Evolutionary conservation across 2,113 vertebrate genomes (phyloP).

Genomic region (Salvelinus fontinalis): DNA sequence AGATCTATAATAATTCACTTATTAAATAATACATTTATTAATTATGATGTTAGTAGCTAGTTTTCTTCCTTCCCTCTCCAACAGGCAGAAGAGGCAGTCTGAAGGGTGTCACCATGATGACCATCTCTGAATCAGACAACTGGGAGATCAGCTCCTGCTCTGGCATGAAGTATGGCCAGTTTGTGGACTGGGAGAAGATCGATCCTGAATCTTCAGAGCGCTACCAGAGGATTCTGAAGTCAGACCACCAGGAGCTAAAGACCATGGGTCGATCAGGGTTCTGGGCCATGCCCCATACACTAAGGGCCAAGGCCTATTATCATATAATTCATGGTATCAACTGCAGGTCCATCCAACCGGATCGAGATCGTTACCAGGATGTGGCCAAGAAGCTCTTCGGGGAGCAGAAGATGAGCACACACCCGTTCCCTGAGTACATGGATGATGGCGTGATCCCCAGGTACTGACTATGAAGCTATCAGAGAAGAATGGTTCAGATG

Average conservation of each 20-base stretch:
- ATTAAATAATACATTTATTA: background rate
- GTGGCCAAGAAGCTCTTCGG: constrained; percentile 73
- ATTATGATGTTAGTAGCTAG: too few species aligned
- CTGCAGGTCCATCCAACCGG: constrained; percentile 67
- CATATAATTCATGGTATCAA: constrained; percentile 78
- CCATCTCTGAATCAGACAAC: constrained; percentile 74
- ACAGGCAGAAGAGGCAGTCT: constrained; percentile 63
- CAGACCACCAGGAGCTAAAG: constrained; percentile 74
- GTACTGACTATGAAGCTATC: constrained; percentile 60
- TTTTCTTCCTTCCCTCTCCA: constrained; percentile 17
- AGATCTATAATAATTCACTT: background rate
- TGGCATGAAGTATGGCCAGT: constrained; percentile 75
- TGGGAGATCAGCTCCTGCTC: constrained; percentile 74
- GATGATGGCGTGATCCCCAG: constrained; percentile 78
- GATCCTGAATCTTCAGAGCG: constrained; percentile 55
- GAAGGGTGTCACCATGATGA: constrained; percentile 68
- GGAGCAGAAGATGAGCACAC: constrained; percentile 63
- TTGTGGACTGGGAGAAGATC: constrained; percentile 84
- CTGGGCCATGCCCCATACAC: constrained; percentile 73
- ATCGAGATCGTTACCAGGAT: constrained; percentile 69
- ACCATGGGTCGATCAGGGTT: constrained; percentile 78
- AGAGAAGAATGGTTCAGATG: background rate
- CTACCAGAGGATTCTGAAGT: constrained; percentile 63
- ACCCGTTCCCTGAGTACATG: constrained; percentile 82
- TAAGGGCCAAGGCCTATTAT: constrained; percentile 80